Evolutionary conservation across 2,888 invertebrate species (phyloP).

Genomic region (Griposia aprilina): DNA sequence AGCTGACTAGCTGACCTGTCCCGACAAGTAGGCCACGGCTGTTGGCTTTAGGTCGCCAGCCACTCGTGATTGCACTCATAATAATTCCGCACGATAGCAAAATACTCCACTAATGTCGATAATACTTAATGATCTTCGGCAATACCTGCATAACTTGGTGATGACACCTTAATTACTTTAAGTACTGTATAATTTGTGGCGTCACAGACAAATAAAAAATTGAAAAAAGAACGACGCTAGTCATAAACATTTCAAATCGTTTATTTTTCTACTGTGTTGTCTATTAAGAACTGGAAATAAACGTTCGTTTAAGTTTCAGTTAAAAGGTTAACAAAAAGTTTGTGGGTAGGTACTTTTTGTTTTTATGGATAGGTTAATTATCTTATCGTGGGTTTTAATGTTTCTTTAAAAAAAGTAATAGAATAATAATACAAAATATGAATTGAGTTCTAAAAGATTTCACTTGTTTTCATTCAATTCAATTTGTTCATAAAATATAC

Average conservation of each 20-base stretch:
- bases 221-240: not conserved
- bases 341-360: not conserved
- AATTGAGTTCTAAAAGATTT: not conserved
- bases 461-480: not conserved
- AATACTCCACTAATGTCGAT: constrained; percentile 46
- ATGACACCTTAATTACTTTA: constrained; percentile 20
- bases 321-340: not conserved
- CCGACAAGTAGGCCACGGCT: constrained; percentile 83
- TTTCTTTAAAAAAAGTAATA: not conserved
- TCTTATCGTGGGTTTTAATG: not conserved
- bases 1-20: constrained; percentile 62
- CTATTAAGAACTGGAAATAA: constrained; percentile 18
- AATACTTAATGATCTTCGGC: constrained; percentile 8
- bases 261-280: not conserved
- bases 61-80: constrained; percentile 74
- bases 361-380: not conserved
- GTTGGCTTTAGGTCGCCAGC: constrained; percentile 66
- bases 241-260: not conserved
- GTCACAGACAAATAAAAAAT: not conserved
- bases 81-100: constrained; percentile 66
- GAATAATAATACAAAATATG: not conserved
- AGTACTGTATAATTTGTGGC: constrained; percentile 15
- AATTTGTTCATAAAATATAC: not conserved
- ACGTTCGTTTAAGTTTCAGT: not conserved
- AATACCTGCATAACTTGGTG: constrained; percentile 30